A percentile compares a stretch with the other conserved stretches of the same genome.
phyloP scores from a whole-genome alignment of 2,888 invertebrate genomes.

The Cacoxenus indagator region DNA sequence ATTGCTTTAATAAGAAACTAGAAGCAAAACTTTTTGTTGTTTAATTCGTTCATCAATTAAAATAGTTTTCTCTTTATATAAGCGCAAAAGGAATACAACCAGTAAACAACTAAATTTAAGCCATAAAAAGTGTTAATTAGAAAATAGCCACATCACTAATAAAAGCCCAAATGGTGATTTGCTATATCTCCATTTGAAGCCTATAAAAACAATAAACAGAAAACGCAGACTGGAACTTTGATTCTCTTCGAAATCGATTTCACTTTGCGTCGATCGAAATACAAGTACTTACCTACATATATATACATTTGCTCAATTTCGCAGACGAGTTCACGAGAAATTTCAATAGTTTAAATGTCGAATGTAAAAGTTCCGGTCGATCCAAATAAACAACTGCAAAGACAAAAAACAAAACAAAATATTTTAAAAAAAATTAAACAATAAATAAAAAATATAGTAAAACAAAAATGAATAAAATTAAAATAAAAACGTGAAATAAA shows the following conservation, averaged over 20 bases:
- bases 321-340: too few relatives aligned
- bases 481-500: too few relatives aligned
- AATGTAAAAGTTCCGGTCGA: conserved; percentile 40
- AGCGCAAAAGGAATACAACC: conserved; percentile 29
- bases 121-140: conserved; percentile 35
- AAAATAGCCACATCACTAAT: not conserved
- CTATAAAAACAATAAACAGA: conserved; percentile 1
- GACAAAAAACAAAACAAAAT: conserved; percentile 49
- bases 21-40: not conserved
- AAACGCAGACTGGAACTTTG: too few relatives aligned
- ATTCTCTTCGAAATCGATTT: too few relatives aligned
- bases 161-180: not conserved
- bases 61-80: too few relatives aligned
- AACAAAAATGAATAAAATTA: conserved; percentile 29
- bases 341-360: too few relatives aligned
- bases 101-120: conserved; percentile 34
- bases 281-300: too few relatives aligned
- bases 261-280: conserved; percentile 4
- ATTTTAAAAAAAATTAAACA: conserved; percentile 58
- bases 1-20: not conserved
- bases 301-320: too few relatives aligned
- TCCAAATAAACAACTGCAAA: conserved; percentile 22
- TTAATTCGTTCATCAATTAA: too few relatives aligned
- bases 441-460: conserved; percentile 44
- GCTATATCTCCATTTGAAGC: not conserved